Base-by-base conservation (phyloP, 2,113 vertebrate genomes). In the Oreotrochilus melanogaster region DNA sequence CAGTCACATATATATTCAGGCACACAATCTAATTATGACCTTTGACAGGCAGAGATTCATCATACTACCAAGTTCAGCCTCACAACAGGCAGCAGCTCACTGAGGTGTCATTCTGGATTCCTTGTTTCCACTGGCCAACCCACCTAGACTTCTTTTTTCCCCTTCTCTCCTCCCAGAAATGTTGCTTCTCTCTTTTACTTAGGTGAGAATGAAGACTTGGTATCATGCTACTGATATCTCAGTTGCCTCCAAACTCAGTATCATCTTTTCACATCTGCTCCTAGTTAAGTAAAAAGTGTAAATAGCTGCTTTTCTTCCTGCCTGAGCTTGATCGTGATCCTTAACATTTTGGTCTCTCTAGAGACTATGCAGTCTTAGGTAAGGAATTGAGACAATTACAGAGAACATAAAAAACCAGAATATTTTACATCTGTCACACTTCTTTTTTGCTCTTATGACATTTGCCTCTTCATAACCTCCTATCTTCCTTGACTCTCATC, bases 51-150 rank as follows among this genome's bases (percentile, higher is more conserved):
- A 69, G 22, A 62, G 11, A 6, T 69, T 80, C 54, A 61, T 83
- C 23, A 7, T 50, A 10, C 25, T 72, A 64, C 57, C 22, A 37
- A 33, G 33, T 64, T 86, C 7, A 8, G 13, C 64, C 19, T 83
- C 0, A 0, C 56, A 30, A 47, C 0, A 8, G n/a, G 30, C 64
- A 80, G 35, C 35, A 3, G 6, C 35, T 76, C 35, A 18, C 30
- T 2, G 8, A 61, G 18, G 8, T 85, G 28, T 69, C 30, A 14
- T 80, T 70, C 35, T 61, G 31, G 35, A 53, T 81, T 87, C 25
- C 30, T 78, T 14, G 2, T 84, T 51, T 82, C 23, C 23, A 18
- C 27, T 54, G 22, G 9, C 22, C 28, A 82, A 5, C 42, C 9
- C 10, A 69, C 17, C 6, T 14, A 25, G 23, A 28, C 7, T 39